phyloP scores from a whole-genome alignment of 2,113 vertebrate genomes.

The Poecile atricapillus region DNA sequence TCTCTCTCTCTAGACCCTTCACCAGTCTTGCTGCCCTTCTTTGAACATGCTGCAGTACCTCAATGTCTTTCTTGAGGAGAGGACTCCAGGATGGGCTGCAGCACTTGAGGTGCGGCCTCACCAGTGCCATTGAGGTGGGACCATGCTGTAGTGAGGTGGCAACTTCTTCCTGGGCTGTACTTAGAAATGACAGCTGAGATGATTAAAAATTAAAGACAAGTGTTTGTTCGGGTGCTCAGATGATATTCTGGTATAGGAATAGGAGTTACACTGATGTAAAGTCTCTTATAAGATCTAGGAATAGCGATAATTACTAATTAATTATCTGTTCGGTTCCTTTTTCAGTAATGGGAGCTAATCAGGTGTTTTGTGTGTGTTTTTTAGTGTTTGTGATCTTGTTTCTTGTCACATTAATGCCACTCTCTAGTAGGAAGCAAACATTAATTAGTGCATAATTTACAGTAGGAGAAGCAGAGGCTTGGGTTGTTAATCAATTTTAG shows the following conservation, averaged over 20 bases:
- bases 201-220: neutral
- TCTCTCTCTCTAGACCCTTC: neutral
- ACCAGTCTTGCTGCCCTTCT: neutral
- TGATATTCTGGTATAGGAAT: neutral
- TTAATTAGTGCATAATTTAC: slow-evolving; percentile 15
- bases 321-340: neutral
- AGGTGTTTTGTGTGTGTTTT: neutral
- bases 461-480: neutral
- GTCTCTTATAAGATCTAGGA: neutral
- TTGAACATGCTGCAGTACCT: neutral
- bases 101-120: rapidly evolving
- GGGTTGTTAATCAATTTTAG: neutral
- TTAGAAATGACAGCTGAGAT: neutral
- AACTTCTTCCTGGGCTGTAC: neutral
- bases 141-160: neutral
- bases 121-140: neutral
- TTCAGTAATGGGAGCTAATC: neutral
- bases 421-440: neutral
- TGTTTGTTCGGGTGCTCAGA: neutral
- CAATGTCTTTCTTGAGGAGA: neutral
- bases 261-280: neutral
- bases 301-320: neutral
- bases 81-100: neutral
- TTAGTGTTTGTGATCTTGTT: slow-evolving; percentile 2
- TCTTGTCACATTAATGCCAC: neutral